Evolutionary conservation across 2,888 invertebrate genomes (phyloP).

Genomic region (Cylloceria caligata): DNA sequence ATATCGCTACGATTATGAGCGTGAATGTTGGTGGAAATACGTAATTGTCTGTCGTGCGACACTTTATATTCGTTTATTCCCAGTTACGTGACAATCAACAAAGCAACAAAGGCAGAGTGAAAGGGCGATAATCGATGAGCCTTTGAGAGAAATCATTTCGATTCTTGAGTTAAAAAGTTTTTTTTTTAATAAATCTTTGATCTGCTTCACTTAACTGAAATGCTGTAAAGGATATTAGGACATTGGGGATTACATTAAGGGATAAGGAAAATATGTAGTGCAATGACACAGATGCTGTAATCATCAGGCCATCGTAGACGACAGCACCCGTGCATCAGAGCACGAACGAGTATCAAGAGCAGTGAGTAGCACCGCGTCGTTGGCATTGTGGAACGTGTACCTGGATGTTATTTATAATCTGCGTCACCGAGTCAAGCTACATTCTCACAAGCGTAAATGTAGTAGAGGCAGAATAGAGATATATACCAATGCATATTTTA

Average conservation of each 20-base stretch:
- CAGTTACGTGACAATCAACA: too few relatives aligned
- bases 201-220: neutral
- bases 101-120: too few relatives aligned
- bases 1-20: too few relatives aligned
- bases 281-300: conserved; percentile 31
- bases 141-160: too few relatives aligned
- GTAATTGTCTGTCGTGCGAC: too few relatives aligned
- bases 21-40: too few relatives aligned
- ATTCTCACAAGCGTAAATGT: neutral
- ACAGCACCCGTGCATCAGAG: conserved; percentile 25
- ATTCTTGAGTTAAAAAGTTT: too few relatives aligned
- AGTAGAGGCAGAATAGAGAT: conserved; percentile 2
- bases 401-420: conserved; percentile 62
- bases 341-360: conserved; percentile 35
- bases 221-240: neutral
- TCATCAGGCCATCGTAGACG: neutral
- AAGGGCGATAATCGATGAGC: too few relatives aligned
- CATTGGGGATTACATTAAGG: neutral
- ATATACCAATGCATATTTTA: conserved; percentile 7
- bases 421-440: conserved; percentile 38
- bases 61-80: too few relatives aligned
- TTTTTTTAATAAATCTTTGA: too few relatives aligned
- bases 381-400: conserved; percentile 56
- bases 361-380: conserved; percentile 42
- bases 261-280: neutral